Percentiles rank a stretch among this genome's conserved stretches.
These are phyloP conservation scores for Peromyscus attwateri DNA, from an alignment of 2,797 vertebrate genomes.

Conservation along the genomic window DNA sequence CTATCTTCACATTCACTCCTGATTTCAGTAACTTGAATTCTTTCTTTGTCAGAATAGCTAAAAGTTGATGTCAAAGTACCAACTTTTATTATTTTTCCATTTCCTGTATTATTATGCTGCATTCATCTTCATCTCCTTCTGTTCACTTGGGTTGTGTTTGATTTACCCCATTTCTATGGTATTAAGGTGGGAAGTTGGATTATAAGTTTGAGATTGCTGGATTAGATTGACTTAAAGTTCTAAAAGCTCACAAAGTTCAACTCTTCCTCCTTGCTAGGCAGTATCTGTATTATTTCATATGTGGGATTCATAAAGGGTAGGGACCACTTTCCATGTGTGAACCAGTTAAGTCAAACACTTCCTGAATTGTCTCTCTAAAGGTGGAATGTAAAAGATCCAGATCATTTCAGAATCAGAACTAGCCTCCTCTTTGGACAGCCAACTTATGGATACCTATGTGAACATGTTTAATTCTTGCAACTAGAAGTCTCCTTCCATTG, in stretches of 20 bases:
- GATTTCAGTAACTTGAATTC: background rate
- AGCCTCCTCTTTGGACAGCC: background rate
- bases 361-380: background rate
- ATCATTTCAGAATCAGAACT: background rate
- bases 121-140: background rate
- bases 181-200: background rate
- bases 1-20: background rate
- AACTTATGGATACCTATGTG: background rate
- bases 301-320: background rate
- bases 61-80: background rate
- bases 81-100: constrained; percentile 18
- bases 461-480: background rate
- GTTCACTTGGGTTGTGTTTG: background rate
- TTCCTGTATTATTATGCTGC: background rate
- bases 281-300: background rate
- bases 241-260: constrained; percentile 26
- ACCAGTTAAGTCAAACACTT: background rate
- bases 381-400: background rate
- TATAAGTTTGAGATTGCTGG: constrained; percentile 4
- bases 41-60: background rate
- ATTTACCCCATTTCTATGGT: background rate
- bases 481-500: background rate
- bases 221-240: background rate
- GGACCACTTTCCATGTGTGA: background rate
- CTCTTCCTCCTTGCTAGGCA: background rate